Conservation (phyloP, 2,888 invertebrate species). For the Spilosoma lubricipeda region DNA sequence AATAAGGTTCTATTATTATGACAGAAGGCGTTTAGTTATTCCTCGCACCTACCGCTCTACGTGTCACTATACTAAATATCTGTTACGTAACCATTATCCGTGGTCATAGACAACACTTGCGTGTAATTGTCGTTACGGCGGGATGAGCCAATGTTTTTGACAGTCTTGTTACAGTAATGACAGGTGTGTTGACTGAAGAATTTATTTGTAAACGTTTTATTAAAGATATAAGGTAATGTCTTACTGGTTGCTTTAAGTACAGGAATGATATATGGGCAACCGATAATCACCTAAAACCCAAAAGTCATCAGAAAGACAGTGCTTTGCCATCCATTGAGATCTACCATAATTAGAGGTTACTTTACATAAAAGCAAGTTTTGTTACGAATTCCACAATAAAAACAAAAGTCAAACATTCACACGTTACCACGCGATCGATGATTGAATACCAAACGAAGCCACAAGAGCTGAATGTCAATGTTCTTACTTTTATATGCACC, state of each 20-base stretch:
- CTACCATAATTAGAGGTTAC: no score
- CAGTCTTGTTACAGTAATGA: not conserved
- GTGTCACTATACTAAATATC: not conserved
- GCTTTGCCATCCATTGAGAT: no score
- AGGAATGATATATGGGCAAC: not conserved
- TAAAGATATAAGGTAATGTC: not conserved
- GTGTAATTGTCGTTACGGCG: not conserved
- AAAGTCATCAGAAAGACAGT: no score
- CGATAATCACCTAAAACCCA: no score
- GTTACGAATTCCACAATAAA: not conserved
- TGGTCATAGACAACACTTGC: not conserved
- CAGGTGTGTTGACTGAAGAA: not conserved
- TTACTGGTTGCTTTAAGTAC: not conserved
- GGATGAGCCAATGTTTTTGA: not conserved
- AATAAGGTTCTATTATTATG: constrained; percentile 9
- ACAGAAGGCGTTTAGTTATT: constrained; percentile 11
- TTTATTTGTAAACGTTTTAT: not conserved
- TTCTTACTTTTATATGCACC: constrained; percentile 2
- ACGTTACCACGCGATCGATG: constrained; percentile 10
- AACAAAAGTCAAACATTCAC: constrained; percentile 16
- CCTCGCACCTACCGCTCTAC: not conserved
- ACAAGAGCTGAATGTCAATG: constrained; percentile 11
- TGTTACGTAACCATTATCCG: not conserved
- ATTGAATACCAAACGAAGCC: constrained; percentile 12
- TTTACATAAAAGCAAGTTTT: not conserved